Evolutionary conservation across 2,797 vertebrate genomes (phyloP), one percentile per base, ranked within the genome.

Genomic region (Poeciliopsis infans): DNA sequence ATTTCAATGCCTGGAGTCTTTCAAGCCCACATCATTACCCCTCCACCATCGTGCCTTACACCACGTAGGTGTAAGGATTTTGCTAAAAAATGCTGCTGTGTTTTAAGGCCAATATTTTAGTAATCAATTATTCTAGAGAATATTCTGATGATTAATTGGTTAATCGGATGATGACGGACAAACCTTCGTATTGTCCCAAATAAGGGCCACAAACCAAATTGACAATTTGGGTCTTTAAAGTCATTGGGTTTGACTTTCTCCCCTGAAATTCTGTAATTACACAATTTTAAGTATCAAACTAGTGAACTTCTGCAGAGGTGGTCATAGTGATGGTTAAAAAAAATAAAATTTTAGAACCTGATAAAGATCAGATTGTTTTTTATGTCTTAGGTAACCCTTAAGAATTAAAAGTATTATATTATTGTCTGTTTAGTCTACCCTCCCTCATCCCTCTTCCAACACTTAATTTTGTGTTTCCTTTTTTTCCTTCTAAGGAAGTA

Each of bases 401-500:
- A 36, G 31, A 20, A 64, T 64, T 18, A 18, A 33, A 18, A 61
- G 28, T 5, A 7, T 33, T 3, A 6, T 59, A 59, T 31, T 13
- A 31, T n/a, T 31, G 11, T 20, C 31, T 64, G 64, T 41, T 68
- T 68, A 41, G 49, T 36, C 23, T 45, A 7, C 49, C 33, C 25
- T 74, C 13, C 11, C 16, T 16, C 18, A 0, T 36, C 51, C 11
- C 33, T 47, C 8, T 46, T 1, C 51, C 72, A 61, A 16, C 83
- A 66, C 81, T 86, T 70, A 23, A 59, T 55, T 45, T 78, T 23
- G 47, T 15, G 18, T 59, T 25, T 0, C 4, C 16, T 1, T n/a
- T 77, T 43, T 45, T 74, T 73, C 11, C 86, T 78, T 75, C 49
- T 16, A 12, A 71, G 69, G 75, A 83, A 76, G 76, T 43, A 16